Evolutionary conservation across 2,797 vertebrate genomes (phyloP).

Genomic region (Ataeniobius toweri): DNA sequence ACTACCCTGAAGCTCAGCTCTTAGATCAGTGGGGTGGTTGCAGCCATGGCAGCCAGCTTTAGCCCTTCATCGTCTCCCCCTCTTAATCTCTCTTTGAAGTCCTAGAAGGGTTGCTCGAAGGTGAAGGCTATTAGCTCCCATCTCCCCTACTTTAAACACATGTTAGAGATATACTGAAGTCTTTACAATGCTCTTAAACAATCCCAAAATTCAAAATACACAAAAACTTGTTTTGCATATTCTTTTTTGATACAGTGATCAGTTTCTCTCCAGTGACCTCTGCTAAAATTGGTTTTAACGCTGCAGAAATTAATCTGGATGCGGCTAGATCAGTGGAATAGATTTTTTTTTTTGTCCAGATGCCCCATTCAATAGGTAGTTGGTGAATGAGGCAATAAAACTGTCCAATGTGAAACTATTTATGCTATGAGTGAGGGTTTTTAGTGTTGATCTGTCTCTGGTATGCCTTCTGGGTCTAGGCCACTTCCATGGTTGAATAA

Average conservation of each 20-base stretch:
- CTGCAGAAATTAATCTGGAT: constrained; percentile 47
- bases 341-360: constrained; percentile 43
- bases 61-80: constrained; percentile 45
- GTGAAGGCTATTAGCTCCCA: constrained; percentile 58
- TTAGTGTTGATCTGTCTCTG: constrained; percentile 47
- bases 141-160: constrained; percentile 36
- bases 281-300: constrained; percentile 31
- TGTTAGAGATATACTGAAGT: constrained; percentile 10
- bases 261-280: constrained; percentile 26
- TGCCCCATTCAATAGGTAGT: constrained; percentile 39
- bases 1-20: constrained; percentile 21
- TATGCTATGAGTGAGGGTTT: constrained; percentile 36
- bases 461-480: constrained; percentile 45
- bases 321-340: constrained; percentile 56
- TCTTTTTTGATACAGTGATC: constrained; percentile 36
- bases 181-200: constrained; percentile 12
- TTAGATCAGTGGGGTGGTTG: constrained; percentile 27
- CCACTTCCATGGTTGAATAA: constrained; percentile 55
- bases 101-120: constrained; percentile 57
- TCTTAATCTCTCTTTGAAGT: constrained; percentile 74
- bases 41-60: constrained; percentile 52
- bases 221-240: constrained; percentile 15
- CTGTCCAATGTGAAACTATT: constrained; percentile 57
- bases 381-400: constrained; percentile 55
- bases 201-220: constrained; percentile 18